Percentiles rank a stretch among this genome's conserved stretches.
These are phyloP conservation scores for Rhingia rostrata DNA, from an alignment of 2,888 invertebrate genomes.

Conservation along the genomic window DNA sequence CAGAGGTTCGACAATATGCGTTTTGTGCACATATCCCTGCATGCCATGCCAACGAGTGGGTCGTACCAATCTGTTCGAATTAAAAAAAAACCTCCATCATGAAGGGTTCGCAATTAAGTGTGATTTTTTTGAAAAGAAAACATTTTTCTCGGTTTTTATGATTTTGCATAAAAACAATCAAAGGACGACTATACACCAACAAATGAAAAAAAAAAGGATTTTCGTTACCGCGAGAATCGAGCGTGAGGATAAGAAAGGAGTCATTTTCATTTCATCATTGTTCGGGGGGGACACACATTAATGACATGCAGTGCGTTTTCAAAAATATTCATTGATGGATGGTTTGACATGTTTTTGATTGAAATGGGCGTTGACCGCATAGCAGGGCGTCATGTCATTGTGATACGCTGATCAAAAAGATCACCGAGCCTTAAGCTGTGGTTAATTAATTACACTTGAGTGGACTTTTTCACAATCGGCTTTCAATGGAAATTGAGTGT, in stretches of 20 bases:
- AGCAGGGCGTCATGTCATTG: constrained; percentile 72
- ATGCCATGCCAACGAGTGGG: constrained; percentile 55
- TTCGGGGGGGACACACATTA: constrained; percentile 37
- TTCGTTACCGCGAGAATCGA: constrained; percentile 22
- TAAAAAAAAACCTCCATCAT: constrained; percentile 31
- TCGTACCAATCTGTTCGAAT: constrained; percentile 69
- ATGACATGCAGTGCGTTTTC: constrained; percentile 53
- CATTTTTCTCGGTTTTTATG: constrained; percentile 33
- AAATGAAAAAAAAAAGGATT: constrained; percentile 28
- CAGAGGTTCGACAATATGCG: constrained; percentile 47
- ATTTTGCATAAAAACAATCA: constrained; percentile 58
- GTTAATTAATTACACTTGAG: constrained; percentile 73
- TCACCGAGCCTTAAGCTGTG: constrained; percentile 68
- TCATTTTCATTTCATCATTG: constrained; percentile 47
- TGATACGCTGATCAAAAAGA: constrained; percentile 73
- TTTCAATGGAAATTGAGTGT: constrained; percentile 38
- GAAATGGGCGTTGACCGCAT: constrained; percentile 74
- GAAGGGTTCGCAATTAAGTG: constrained; percentile 59
- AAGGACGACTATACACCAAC: constrained; percentile 12
- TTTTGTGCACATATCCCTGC: constrained; percentile 37
- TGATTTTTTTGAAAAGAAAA: constrained; percentile 64
- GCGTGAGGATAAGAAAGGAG: constrained; percentile 68
- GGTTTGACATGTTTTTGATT: constrained; percentile 72
- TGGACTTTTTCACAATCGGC: constrained; percentile 17
- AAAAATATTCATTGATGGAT: constrained; percentile 63